A percentile compares a stretch with the other conserved stretches of the same genome.
These are phyloP conservation scores for Trogon melanurus DNA, from an alignment of 2,113 vertebrate genomes.

Conservation along the genomic window DNA sequence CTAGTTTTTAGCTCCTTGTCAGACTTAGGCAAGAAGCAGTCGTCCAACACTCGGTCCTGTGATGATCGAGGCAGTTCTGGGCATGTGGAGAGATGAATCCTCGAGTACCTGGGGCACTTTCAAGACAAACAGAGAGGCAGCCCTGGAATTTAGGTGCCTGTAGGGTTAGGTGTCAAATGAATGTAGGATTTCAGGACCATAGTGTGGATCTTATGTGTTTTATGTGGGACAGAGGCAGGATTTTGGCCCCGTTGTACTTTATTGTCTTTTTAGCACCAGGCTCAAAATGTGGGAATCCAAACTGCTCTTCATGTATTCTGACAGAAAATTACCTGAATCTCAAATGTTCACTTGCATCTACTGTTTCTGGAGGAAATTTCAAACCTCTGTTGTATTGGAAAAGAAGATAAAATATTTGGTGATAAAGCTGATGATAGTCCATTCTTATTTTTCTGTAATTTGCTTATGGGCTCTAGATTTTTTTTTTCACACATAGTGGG, in stretches of 20 bases:
- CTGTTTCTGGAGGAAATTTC: not conserved
- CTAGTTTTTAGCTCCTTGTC: conserved; percentile 1
- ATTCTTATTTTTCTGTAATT: not conserved
- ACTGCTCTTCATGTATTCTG: not conserved
- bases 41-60: not conserved
- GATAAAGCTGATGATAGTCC: not conserved
- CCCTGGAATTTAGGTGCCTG: conserved; percentile 46
- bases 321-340: not conserved
- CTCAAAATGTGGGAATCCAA: not conserved
- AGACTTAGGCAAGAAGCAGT: not conserved
- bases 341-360: not conserved
- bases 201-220: not conserved
- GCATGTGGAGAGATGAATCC: conserved; percentile 21
- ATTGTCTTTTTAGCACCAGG: not conserved
- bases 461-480: not conserved
- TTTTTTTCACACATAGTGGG: not conserved
- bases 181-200: conserved; percentile 36
- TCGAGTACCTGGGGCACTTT: not conserved
- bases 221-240: not conserved
- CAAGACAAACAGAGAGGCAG: conserved; percentile 40
- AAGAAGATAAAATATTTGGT: not conserved
- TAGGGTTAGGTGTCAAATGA: conserved; percentile 50
- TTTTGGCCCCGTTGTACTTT: not conserved
- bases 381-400: not conserved
- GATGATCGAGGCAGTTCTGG: not conserved